Evolutionary conservation across 64 coral and sea anemone genomes (phyloP), one percentile per base, ranked within the genome.

Genomic region (Montipora capricornis): DNA sequence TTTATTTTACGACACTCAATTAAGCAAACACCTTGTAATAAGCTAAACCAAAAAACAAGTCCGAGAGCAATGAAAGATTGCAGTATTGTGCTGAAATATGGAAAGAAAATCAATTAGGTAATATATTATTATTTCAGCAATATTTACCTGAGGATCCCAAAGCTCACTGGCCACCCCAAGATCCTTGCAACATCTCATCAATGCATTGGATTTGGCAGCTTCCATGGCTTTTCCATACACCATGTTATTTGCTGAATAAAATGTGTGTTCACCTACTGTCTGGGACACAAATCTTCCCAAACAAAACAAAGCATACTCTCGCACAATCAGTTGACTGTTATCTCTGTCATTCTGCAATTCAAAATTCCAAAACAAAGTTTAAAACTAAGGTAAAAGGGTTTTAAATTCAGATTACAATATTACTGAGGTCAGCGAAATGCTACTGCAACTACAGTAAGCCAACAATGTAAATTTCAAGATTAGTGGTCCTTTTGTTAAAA

Each of bases 191-290:
- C 98, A 99, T 53, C 98, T 94, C 90, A 99, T 96, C 52, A 99
- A 80, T 20, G 98, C 98, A 93, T 99, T 99, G 16, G 98, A 99
- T 69, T 96, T 99, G 3, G 98, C 98, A 61, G 98, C 86, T 57
- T 99, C 98, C 95, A 99, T 96, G n/a, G 98, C 98, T 80, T 96
- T 99, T 7, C 98, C 98, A 95, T 99, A 99, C 6, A 94, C 98
- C 95, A 96, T 99, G 24, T 99, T 99, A 70, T 92, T 90, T 58
- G 77, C 47, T 6, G 95, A 96, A 68, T 96, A 99, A 77, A 99
- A 99, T 24, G 98, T 99, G 47, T 99, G 98, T 87, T 99, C 98
- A 75, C 97, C 97, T 5, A 92, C 92, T 3, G 97, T 93, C 62
- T 98, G 97, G 17, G 97, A 89, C 0, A 92, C 97, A 94, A 93